These are phyloP conservation scores for Argynnis bischoffii DNA, from an alignment of 2,888 invertebrate genomes.

Conservation along the genomic window DNA sequence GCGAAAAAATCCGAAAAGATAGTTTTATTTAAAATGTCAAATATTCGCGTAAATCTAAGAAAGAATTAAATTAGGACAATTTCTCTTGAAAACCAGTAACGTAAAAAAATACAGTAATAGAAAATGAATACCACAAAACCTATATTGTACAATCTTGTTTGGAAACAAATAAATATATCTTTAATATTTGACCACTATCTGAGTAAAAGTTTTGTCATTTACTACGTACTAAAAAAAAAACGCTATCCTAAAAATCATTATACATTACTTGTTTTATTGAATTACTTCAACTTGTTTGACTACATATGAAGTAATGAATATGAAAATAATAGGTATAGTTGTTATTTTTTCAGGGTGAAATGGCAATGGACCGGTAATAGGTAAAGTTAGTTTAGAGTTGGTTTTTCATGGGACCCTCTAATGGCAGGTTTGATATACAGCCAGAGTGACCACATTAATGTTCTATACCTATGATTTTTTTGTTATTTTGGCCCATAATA, in stretches of 20 bases:
- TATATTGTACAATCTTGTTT: slow-evolving; percentile 30
- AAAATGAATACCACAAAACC: neutral
- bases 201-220: slow-evolving; percentile 44
- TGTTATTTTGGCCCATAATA: slow-evolving; percentile 40
- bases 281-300: neutral
- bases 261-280: slow-evolving; percentile 9
- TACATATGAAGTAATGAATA: slow-evolving; percentile 35
- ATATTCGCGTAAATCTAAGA: too few species aligned
- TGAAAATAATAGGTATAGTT: slow-evolving; percentile 6
- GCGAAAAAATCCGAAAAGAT: too few species aligned
- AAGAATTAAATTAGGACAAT: too few species aligned
- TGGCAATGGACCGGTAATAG: slow-evolving; percentile 53
- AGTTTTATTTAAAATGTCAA: too few species aligned
- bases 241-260: neutral
- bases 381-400: slow-evolving; percentile 65
- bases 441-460: slow-evolving; percentile 49
- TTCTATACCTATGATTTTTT: slow-evolving; percentile 46
- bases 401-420: slow-evolving; percentile 56
- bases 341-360: slow-evolving; percentile 25
- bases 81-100: neutral
- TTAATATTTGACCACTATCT: slow-evolving; percentile 43
- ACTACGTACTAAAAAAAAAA: slow-evolving; percentile 11
- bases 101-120: neutral
- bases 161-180: slow-evolving; percentile 41
- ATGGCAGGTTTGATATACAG: slow-evolving; percentile 57